Evolutionary conservation across 2,113 vertebrate genomes (phyloP), one percentile per base, ranked within the genome.

Genomic region (Hyaena hyaena): DNA sequence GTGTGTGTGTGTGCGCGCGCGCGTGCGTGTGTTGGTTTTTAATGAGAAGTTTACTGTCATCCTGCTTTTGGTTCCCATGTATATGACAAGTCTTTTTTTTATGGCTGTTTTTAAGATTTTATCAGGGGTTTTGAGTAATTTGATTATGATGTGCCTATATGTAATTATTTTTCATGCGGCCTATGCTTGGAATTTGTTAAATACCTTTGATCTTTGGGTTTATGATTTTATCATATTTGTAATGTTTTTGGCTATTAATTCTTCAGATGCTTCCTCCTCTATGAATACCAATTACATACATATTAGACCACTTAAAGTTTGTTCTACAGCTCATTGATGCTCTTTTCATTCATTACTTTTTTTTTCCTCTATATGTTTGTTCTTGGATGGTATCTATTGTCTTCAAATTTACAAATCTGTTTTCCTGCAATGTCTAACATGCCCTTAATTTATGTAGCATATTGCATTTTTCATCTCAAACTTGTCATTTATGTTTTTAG

Each of bases 401-500:
- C 61, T 35, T 88, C 63, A 69, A 28, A 88, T 48, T 80, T 17
- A 4, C 11, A 88, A 80, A n/a, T 80, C 6, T 69, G 7, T 88
- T 69, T 69, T 79, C 69, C 63, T 87, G 15, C 21, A 88, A 31
- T 58, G 10, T 69, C 74, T 88, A n/a, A 19, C 7, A 33, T 79
- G 61, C 35, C 35, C 3, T 90, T 83, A 28, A 63, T 83, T 73
- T 39, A 83, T 43, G 17, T 35, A 83, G 26, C 53, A 0, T 26
- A 65, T 66, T 95, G 10, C 23, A 43, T 95, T 83, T 94, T 95
- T 83, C n/a, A 43, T 63, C 26, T 94, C 33, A 73, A 43, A 39
- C 33, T 88, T 94, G 17, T 16, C 48, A 5, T 39, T 88, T 71
- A 35, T 35, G 35, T 35, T 35, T 35, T 35, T 35, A 35, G 35